Evolutionary conservation across 2,888 invertebrate genomes (phyloP).

Genomic region (Rotaria magnacalcarata): DNA sequence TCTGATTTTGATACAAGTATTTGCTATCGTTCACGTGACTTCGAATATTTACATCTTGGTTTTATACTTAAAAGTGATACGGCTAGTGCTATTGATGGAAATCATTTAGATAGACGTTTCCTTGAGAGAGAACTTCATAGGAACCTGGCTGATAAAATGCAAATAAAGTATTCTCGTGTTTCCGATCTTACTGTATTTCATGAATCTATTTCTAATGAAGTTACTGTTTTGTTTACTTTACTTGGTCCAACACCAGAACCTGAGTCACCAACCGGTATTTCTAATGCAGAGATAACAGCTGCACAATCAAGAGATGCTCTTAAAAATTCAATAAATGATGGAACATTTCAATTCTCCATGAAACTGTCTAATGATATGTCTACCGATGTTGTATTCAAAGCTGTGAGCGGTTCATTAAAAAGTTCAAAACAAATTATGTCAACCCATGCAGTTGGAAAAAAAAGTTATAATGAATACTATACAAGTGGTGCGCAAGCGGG

Average conservation of each 20-base stretch:
- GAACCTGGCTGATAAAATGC: background rate
- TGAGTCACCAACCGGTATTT: background rate
- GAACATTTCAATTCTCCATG: background rate
- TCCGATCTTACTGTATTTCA: background rate
- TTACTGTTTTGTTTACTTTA: background rate
- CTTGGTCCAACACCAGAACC: background rate
- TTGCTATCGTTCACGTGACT: conserved; percentile 23
- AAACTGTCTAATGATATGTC: background rate
- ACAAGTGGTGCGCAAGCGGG: background rate
- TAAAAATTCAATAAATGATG: background rate
- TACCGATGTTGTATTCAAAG: background rate
- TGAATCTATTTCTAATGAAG: too few relatives aligned
- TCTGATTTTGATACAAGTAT: background rate
- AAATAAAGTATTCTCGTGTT: background rate
- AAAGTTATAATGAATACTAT: background rate
- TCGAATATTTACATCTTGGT: background rate
- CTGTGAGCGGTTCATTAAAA: background rate
- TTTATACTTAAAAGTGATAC: background rate
- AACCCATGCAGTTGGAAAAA: background rate
- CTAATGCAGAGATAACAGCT: background rate
- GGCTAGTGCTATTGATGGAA: background rate
- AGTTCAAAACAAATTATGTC: background rate
- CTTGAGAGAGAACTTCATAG: background rate
- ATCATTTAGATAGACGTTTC: background rate
- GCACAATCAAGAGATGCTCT: background rate